These are phyloP conservation scores for Scolopax bukidnonensis DNA, from an alignment of 2,797 vertebrate species.

Conservation along the genomic window DNA sequence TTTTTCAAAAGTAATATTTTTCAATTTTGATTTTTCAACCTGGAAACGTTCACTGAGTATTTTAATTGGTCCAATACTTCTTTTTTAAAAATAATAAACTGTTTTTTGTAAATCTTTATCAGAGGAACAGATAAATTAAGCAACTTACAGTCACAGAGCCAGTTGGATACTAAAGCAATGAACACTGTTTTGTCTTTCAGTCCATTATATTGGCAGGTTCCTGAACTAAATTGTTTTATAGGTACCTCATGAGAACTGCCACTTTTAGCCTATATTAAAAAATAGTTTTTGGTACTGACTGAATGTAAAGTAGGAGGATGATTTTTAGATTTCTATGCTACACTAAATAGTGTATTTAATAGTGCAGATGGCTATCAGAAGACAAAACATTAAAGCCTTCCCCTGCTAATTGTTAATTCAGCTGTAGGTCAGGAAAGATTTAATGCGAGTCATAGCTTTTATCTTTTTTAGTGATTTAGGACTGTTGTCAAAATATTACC, in stretches of 20 bases:
- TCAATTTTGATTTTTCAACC: background rate
- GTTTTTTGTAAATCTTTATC: background rate
- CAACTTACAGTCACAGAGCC: background rate
- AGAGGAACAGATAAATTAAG: background rate
- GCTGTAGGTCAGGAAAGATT: slow-evolving; percentile 53
- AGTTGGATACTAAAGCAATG: background rate
- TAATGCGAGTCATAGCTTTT: slow-evolving; percentile 56
- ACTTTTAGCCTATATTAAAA: background rate
- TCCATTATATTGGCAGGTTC: background rate
- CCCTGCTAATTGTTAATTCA: slow-evolving; percentile 68
- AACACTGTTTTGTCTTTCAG: background rate
- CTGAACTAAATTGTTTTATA: background rate
- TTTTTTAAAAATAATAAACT: background rate
- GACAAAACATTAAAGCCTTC: slow-evolving; percentile 38
- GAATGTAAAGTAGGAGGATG: background rate
- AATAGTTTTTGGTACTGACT: background rate
- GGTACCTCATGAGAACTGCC: background rate
- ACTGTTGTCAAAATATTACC: slow-evolving; percentile 33
- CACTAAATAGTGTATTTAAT: slow-evolving; percentile 32
- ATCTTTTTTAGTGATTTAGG: slow-evolving; percentile 62
- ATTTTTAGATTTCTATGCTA: slow-evolving; percentile 23
- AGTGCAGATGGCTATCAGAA: slow-evolving; percentile 55
- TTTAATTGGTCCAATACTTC: background rate
- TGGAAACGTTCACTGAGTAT: background rate
- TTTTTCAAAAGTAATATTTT: background rate